Base-by-base conservation (phyloP, 1,140 invertebrate species). In the Muscidifurax raptorellus region DNA sequence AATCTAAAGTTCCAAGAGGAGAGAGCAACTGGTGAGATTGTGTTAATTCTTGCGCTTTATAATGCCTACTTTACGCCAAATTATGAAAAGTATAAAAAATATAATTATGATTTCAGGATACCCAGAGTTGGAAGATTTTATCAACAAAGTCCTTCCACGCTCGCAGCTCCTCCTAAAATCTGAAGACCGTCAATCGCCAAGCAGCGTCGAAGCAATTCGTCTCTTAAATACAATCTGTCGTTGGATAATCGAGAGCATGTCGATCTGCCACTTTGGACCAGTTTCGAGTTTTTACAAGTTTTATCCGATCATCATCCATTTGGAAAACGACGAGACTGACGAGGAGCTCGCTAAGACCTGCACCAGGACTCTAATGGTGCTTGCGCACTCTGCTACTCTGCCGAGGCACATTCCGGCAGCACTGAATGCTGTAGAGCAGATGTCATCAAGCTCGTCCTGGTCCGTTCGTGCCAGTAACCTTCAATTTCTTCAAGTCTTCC, bases 301-400 rank as follows among this genome's bases (percentile, higher is more conserved):
- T 72, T 93, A 96, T 79, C 94, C 95, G 1, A 89, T 96, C 82
- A 94, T 96, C 22, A 97, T 96, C 92, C 94, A 96, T 32, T 91
- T 97, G 76, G 96, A 97, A 88, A 96, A 95, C 87, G 95, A 95
- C 87, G 96, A 97, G 89, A 94, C 32, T 1, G 97, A 98, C 90
- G 96, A 96, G 52, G 97, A 98, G 90, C 90, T 98, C 5, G 94
- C 94, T 22, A 93, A 94, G 22, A 94, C 95, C 22, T 96, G 96
- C 86, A 93, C 93, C 7, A 90, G 93, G 36, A 94, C 96, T 32
- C 91, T 98, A 22, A 95, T 95, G 0, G 91, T 94, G 2, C 92
- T 98, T 18, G 95, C 95, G 0, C 93, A 95, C 81, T 90, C 94
- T 0, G 87, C 96, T 71, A 91, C 94, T 88, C 84, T 94, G 74